Evolutionary conservation across 2,888 invertebrate species (phyloP).

Genomic region (Drosophila glabriapex): DNA sequence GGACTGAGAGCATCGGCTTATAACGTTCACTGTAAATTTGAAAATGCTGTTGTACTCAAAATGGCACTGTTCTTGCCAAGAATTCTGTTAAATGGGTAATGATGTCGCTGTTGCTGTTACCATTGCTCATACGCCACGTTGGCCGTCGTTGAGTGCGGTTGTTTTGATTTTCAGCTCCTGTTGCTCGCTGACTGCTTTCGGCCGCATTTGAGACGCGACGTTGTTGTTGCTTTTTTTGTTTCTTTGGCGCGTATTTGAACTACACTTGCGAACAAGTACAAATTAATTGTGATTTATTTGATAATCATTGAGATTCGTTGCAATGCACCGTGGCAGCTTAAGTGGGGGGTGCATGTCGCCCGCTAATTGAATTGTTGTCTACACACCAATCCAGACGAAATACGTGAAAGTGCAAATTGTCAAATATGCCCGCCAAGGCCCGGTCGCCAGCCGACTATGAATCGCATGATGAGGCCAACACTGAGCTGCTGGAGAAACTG

Average conservation of each 20-base stretch:
- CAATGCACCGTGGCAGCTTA: slow-evolving; percentile 33
- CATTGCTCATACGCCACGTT: slow-evolving; percentile 79
- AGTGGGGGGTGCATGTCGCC: slow-evolving; percentile 41
- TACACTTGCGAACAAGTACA: slow-evolving; percentile 2
- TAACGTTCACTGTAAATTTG: neutral
- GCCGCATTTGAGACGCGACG: slow-evolving; percentile 16
- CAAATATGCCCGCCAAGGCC: slow-evolving; percentile 49
- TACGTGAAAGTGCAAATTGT: slow-evolving; percentile 19
- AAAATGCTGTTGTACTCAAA: slow-evolving; percentile 11
- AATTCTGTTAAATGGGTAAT: slow-evolving; percentile 22
- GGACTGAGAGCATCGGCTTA: neutral
- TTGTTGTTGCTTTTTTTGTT: neutral
- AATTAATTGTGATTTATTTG: slow-evolving; percentile 9
- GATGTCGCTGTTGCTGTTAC: slow-evolving; percentile 7
- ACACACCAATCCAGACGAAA: neutral
- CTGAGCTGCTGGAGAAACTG: slow-evolving; percentile 84
- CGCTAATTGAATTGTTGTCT: slow-evolving; percentile 29
- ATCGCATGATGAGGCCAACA: slow-evolving; percentile 84
- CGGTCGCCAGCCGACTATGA: slow-evolving; percentile 76
- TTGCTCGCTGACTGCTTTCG: slow-evolving; percentile 14
- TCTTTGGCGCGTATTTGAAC: slow-evolving; percentile 55
- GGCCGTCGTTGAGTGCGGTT: slow-evolving; percentile 76
- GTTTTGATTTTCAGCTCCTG: slow-evolving; percentile 32
- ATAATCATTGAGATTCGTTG: slow-evolving; percentile 2
- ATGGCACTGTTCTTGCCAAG: neutral